These are phyloP conservation scores for Sylvicapra grimmia DNA, from an alignment of 2,113 vertebrate species.

Conservation along the genomic window DNA sequence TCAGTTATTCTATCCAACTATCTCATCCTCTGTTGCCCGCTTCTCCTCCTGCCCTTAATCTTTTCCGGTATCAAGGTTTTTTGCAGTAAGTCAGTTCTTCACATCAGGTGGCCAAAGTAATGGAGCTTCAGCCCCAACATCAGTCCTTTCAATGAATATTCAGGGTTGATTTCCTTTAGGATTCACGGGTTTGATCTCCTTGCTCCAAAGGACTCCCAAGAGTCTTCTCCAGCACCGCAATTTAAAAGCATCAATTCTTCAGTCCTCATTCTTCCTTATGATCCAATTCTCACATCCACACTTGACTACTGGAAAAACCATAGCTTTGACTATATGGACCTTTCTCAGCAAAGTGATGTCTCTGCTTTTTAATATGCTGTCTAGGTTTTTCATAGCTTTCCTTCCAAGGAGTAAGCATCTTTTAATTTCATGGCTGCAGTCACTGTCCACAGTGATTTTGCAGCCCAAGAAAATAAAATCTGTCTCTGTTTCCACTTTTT, in stretches of 20 bases:
- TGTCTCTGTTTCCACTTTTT: neutral
- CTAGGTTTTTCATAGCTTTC: neutral
- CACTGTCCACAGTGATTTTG: neutral
- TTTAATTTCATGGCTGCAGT: neutral
- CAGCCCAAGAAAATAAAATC: neutral
- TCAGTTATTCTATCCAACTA: neutral
- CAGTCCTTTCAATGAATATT: neutral
- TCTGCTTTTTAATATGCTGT: neutral
- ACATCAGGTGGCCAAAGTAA: neutral
- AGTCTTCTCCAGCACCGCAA: neutral
- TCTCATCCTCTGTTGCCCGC: neutral
- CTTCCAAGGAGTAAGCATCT: neutral
- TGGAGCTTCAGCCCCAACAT: neutral
- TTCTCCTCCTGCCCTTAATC: neutral
- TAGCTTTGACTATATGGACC: neutral
- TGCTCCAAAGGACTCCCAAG: neutral
- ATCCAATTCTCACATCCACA: neutral
- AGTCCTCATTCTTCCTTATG: neutral
- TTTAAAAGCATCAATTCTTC: neutral
- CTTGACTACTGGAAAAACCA: neutral
- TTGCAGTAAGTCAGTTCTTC: neutral
- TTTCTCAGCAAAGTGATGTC: neutral
- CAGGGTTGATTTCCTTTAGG: neutral
- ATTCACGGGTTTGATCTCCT: neutral
- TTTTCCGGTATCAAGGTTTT: neutral